A percentile compares a stretch with the other conserved stretches of the same genome.
phyloP scores from a whole-genome alignment of 2,113 vertebrate genomes.

The Isichthys henryi region DNA sequence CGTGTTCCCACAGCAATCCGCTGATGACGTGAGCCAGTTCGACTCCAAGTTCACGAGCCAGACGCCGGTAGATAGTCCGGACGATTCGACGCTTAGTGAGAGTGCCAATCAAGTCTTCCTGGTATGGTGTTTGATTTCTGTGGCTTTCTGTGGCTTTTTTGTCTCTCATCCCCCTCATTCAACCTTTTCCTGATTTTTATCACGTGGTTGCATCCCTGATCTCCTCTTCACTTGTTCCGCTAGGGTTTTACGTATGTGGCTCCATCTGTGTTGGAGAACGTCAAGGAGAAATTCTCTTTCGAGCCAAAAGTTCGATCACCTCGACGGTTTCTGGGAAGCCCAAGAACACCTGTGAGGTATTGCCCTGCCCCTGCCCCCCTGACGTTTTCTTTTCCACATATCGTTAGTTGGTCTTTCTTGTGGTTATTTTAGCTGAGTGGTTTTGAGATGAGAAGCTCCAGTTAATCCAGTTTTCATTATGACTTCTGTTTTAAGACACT shows the following conservation, averaged over 20 bases:
- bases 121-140: constrained; percentile 54
- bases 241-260: constrained; percentile 98
- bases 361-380: background rate
- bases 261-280: constrained; percentile 96
- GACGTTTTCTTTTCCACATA: background rate
- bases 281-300: constrained; percentile 95
- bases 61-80: constrained; percentile 95
- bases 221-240: constrained; percentile 15
- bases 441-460: background rate
- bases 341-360: constrained; percentile 93
- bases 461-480: background rate
- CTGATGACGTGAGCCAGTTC: constrained; percentile 97
- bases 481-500: constrained; percentile 14
- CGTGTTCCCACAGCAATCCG: constrained; percentile 77
- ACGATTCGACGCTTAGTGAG: constrained; percentile 96
- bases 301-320: constrained; percentile 97
- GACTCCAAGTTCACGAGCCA: constrained; percentile 99
- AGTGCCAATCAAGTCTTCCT: constrained; percentile 98
- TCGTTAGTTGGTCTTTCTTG: background rate
- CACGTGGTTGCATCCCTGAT: background rate
- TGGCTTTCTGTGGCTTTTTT: constrained; percentile 27
- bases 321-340: constrained; percentile 91
- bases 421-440: background rate
- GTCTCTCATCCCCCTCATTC: constrained; percentile 23
- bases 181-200: constrained; percentile 19